Conservation (phyloP, 1,140 invertebrate species). For the Physella acuta region DNA sequence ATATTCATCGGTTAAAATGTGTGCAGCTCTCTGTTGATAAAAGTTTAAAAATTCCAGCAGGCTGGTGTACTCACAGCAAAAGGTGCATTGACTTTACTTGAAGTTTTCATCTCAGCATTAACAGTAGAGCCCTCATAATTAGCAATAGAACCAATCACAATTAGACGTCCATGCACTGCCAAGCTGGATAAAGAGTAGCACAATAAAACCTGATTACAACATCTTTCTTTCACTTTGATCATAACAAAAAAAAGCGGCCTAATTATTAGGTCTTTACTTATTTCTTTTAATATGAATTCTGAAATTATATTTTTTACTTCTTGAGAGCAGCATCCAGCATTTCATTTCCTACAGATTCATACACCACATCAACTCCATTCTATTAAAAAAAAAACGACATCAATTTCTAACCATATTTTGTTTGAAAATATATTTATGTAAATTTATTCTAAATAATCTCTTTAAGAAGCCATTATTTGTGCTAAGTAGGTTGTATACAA, state of each 20-base stretch:
- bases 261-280: not conserved
- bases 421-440: no score
- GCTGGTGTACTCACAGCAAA: not conserved
- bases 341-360: constrained; percentile 59
- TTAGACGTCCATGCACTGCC: constrained; percentile 7
- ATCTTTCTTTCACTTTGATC: no score
- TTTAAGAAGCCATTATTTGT: no score
- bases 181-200: constrained; percentile 1
- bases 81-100: not conserved
- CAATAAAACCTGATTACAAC: no score
- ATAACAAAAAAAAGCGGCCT: no score
- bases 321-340: constrained; percentile 56
- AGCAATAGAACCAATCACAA: constrained; percentile 19
- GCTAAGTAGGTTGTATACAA: constrained; percentile 32
- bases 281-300: not conserved
- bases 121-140: constrained; percentile 13
- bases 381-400: constrained; percentile 28
- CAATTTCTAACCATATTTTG: no score
- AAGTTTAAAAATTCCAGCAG: no score
- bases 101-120: no score
- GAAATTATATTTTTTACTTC: constrained; percentile 37
- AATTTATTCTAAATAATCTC: no score
- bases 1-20: no score
- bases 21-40: no score
- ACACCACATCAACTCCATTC: constrained; percentile 60